Percentiles rank a stretch among this genome's conserved stretches.
These are phyloP conservation scores for Parapristionchus giblindavisi DNA, from an alignment of 2,888 invertebrate species.

Conservation along the genomic window DNA sequence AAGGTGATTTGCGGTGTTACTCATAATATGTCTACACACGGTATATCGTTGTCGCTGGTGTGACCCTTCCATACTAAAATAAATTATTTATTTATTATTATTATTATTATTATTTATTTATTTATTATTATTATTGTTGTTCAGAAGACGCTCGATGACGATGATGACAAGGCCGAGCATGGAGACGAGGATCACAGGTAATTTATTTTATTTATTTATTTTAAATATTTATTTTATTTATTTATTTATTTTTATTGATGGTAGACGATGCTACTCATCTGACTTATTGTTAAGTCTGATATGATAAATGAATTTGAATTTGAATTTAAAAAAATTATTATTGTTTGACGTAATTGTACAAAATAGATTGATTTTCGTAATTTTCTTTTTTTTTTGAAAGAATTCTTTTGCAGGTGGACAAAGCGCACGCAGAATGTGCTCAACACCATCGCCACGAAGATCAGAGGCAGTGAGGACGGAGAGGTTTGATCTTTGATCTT, in stretches of 20 bases:
- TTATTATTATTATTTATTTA: neutral
- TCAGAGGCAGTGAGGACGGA: conserved; percentile 48
- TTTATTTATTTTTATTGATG: too few species aligned
- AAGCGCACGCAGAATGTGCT: conserved; percentile 63
- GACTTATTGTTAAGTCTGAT: too few species aligned
- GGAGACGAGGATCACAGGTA: conserved; percentile 55
- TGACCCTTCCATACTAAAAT: too few species aligned
- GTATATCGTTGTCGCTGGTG: too few species aligned
- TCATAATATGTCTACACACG: too few species aligned
- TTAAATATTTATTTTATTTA: neutral
- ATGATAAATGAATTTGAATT: too few species aligned
- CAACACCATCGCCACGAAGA: conserved; percentile 57
- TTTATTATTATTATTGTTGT: neutral
- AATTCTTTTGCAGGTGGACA: conserved; percentile 54
- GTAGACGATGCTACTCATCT: too few species aligned
- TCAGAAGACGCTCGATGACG: conserved; percentile 40
- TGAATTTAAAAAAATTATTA: neutral
- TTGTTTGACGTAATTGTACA: too few species aligned
- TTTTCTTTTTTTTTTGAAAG: too few species aligned
- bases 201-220: neutral
- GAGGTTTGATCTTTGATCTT: conserved; percentile 42
- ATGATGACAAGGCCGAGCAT: conserved; percentile 42
- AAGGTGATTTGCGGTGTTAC: too few species aligned
- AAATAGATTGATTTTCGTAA: too few species aligned
- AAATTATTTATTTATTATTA: too few species aligned